These are phyloP conservation scores for Ciconia nigra DNA, from an alignment of 2,797 vertebrate genomes.

Conservation along the genomic window DNA sequence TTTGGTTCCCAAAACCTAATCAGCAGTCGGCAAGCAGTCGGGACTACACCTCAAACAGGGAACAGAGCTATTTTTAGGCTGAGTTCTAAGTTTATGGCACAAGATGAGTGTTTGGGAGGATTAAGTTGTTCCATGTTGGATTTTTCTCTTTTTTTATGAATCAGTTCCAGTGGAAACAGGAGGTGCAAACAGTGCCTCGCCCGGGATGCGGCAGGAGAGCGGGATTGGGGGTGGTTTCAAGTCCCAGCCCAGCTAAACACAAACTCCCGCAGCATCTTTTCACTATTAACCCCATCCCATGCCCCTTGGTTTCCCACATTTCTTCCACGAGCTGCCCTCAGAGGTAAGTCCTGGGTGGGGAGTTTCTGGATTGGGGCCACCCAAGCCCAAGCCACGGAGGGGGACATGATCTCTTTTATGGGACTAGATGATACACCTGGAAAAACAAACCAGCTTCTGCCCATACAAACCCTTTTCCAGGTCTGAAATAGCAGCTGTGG, in stretches of 20 bases:
- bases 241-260: not conserved
- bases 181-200: not conserved
- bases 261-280: not conserved
- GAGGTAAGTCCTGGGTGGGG: not conserved
- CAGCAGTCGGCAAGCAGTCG: not conserved
- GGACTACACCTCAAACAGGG: not conserved
- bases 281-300: not conserved
- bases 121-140: not conserved
- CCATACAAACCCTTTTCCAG: not conserved
- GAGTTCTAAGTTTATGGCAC: not conserved
- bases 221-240: rapidly evolving
- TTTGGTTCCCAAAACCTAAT: not conserved
- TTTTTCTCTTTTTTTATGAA: not conserved
- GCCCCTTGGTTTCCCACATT: rapidly evolving
- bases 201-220: not conserved
- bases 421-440: not conserved
- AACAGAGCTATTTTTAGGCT: not conserved
- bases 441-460: not conserved
- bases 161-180: not conserved
- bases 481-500: not conserved
- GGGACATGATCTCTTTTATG: rapidly evolving
- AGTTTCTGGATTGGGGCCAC: not conserved
- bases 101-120: not conserved
- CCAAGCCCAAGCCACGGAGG: rapidly evolving
- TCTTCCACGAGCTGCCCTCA: not conserved